Base-by-base conservation (phyloP, 2,888 invertebrate species). In the Ectemnius continuus region DNA sequence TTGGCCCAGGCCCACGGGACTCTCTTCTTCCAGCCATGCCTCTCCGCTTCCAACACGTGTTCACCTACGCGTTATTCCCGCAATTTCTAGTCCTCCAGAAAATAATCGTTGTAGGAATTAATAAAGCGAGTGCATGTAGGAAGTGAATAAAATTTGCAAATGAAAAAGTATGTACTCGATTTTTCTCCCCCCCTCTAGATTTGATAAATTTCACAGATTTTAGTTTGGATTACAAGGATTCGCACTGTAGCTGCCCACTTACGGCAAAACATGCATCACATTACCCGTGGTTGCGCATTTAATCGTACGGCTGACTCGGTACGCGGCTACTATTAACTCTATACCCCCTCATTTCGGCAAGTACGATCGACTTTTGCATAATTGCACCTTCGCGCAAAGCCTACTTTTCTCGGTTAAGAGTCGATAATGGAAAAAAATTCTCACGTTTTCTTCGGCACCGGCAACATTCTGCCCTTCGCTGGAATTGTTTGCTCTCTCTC, bases 321-420 rank as follows among this genome's bases (percentile, higher is more conserved):
- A 70, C 80, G 70, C 87, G 86, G 85, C 85, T 86, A 85, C 82
- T 83, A 84, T 85, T 84, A 84, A 63, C 80, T 78, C 78, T 81
- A 20, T 20, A 88, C 87, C 89, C 88, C 78, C 87, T 84, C 88
- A 90, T 90, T 88, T 87, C 57, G 83, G 84, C 76, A 86, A 86
- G 84, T 86, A 82, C 81, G 80, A 73, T 81, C 80, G 82, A 76
- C 84, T 85, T 88, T 89, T 87, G 87, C 89, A 88, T 90, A 88
- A 90, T 90, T 88, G 86, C 82, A 80, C 76, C 73, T 73, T 75
- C 75, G 74, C 47, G 71, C 68, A 61, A 68, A 77, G 62, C 67
- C 18, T 13, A 26, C 58, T 64, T 47, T 66, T 57, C 61, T 47
- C 76, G 64, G 61, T 67, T 72, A 65, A 76, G 64, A 64, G 69